Conservation (phyloP, 2,888 invertebrate species). For the Amblyteles armatorius region DNA sequence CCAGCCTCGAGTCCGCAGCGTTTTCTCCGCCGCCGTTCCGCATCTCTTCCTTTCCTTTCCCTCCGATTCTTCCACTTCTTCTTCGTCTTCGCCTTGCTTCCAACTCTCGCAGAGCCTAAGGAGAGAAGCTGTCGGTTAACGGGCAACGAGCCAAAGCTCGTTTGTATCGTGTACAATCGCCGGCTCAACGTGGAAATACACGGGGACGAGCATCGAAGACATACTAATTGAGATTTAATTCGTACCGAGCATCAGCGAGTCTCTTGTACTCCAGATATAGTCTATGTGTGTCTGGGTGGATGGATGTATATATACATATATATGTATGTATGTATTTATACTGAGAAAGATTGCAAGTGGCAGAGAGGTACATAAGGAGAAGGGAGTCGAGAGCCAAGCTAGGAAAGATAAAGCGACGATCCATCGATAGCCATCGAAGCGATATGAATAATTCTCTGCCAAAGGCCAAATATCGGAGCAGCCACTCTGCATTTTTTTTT, state of each 20-base stretch:
- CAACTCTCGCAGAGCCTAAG: constrained; percentile 78
- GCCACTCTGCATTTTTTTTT: constrained; percentile 26
- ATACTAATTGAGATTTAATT: constrained; percentile 65
- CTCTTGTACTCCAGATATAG: constrained; percentile 38
- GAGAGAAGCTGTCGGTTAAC: constrained; percentile 85
- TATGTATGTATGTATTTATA: neutral
- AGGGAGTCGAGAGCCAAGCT: neutral
- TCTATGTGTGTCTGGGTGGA: neutral
- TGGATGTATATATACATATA: neutral
- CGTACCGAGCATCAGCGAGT: constrained; percentile 45
- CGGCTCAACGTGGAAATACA: constrained; percentile 56
- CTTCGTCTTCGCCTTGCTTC: constrained; percentile 11
- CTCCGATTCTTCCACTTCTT: no score
- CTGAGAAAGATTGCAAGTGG: neutral
- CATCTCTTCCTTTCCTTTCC: constrained; percentile 16
- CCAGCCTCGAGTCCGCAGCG: constrained; percentile 42
- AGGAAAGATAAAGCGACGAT: neutral
- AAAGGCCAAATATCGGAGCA: constrained; percentile 60
- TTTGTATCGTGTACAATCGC: constrained; percentile 82
- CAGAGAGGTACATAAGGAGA: neutral
- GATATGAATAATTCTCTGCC: constrained; percentile 64
- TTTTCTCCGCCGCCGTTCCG: constrained; percentile 40
- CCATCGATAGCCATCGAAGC: constrained; percentile 61
- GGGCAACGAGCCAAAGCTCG: constrained; percentile 61
- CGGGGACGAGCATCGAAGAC: constrained; percentile 46